Conservation (phyloP, 2,113 vertebrate species). For the Thamnaconus septentrionalis region DNA sequence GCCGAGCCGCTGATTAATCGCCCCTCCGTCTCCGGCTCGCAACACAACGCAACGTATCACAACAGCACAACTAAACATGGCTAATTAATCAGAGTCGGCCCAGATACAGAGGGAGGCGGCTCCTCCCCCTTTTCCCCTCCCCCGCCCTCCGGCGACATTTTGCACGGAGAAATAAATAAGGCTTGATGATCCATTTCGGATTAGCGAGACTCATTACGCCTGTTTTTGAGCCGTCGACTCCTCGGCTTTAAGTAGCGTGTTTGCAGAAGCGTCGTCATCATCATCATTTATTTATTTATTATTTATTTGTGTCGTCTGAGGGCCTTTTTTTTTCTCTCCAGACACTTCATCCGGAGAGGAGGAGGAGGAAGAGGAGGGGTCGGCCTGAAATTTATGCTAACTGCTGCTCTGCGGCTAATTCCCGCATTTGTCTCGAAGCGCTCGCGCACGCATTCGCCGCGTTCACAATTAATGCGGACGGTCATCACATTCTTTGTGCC, state of each 20-base stretch:
- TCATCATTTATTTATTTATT: too few species aligned
- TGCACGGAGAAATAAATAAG: constrained; percentile 30
- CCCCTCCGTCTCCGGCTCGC: constrained; percentile 47
- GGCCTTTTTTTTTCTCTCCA: too few species aligned
- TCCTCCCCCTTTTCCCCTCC: constrained; percentile 41
- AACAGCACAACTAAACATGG: constrained; percentile 65
- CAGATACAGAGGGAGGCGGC: constrained; percentile 61
- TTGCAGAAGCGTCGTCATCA: constrained; percentile 23
- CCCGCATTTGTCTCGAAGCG: constrained; percentile 51
- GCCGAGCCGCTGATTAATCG: constrained; percentile 73
- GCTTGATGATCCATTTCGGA: constrained; percentile 61
- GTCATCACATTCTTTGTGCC: constrained; percentile 57
- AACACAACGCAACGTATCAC: constrained; percentile 30
- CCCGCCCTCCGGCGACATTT: constrained; percentile 35
- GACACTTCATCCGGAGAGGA: too few species aligned
- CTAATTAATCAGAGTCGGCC: constrained; percentile 79
- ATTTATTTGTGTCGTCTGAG: too few species aligned
- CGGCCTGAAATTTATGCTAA: constrained; percentile 61
- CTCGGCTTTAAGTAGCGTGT: constrained; percentile 36
- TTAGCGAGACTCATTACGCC: constrained; percentile 52
- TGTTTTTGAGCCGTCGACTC: constrained; percentile 46
- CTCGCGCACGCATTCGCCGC: constrained; percentile 44
- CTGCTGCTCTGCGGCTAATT: constrained; percentile 54
- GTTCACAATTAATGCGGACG: constrained; percentile 55
- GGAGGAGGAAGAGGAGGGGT: constrained; percentile 34